phyloP scores from a whole-genome alignment of 2,113 vertebrate genomes.

The Mesoclemmys tuberculata region DNA sequence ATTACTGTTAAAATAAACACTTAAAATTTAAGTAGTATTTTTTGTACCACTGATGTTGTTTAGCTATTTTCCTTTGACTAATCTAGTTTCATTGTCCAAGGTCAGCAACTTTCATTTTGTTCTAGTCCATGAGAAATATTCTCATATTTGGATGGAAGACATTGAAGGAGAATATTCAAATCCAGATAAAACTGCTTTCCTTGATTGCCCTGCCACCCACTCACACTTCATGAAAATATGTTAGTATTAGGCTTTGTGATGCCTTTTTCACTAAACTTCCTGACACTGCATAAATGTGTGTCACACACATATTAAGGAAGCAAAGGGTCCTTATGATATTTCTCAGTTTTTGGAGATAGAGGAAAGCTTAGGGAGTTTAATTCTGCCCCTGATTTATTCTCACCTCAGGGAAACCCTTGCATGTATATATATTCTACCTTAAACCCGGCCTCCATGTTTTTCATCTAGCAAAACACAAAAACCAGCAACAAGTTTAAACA shows the following conservation, averaged over 20 bases:
- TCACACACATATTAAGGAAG: not conserved
- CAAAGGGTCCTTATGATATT: not conserved
- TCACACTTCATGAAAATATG: not conserved
- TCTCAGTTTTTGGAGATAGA: not conserved
- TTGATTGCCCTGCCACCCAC: not conserved
- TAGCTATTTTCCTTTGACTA: not conserved
- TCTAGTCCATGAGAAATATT: not conserved
- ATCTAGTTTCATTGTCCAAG: not conserved
- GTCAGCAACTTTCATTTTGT: not conserved
- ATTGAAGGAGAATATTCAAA: not conserved
- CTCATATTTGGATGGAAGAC: not conserved
- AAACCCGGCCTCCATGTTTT: not conserved
- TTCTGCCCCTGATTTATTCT: not conserved
- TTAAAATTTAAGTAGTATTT: not conserved
- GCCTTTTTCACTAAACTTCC: not conserved
- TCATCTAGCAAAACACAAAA: not conserved
- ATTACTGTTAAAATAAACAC: not conserved
- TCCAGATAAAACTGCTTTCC: not conserved
- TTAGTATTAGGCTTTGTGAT: not conserved
- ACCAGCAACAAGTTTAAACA: not conserved
- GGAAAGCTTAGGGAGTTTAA: not conserved
- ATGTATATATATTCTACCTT: not conserved
- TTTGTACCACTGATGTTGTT: not conserved
- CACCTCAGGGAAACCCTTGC: not conserved
- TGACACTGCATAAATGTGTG: not conserved